A percentile compares a stretch with the other conserved stretches of the same genome.
phyloP scores from a whole-genome alignment of 2,888 invertebrate genomes.

The Morinoia aosen region DNA sequence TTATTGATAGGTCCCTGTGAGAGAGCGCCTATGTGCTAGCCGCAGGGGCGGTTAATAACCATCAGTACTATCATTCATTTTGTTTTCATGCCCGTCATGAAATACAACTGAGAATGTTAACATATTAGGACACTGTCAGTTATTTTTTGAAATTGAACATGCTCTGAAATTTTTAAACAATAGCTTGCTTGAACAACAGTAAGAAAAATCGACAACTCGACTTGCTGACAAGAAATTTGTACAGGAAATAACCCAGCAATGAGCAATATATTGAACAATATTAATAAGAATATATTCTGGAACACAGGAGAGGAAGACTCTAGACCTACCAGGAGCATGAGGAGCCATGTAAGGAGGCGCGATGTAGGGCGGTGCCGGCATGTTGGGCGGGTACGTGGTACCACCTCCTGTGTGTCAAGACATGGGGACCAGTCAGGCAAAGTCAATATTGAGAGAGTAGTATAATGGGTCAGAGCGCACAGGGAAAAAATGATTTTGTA shows the following conservation, averaged over 20 bases:
- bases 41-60: no score
- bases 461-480: no score
- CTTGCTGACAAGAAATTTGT: not conserved
- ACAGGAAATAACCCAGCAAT: no score
- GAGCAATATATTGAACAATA: not conserved
- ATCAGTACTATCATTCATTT: no score
- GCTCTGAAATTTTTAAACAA: not conserved
- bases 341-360: constrained; percentile 16
- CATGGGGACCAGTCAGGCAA: not conserved
- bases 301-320: not conserved
- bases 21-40: no score
- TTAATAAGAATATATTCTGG: no score
- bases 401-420: not conserved
- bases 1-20: no score
- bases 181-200: not conserved
- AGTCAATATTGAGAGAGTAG: no score
- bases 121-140: not conserved
- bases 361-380: not conserved
- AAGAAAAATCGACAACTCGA: not conserved
- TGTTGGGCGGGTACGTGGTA: not conserved
- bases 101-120: not conserved
- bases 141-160: not conserved
- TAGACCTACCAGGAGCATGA: constrained; percentile 31
- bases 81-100: not conserved
- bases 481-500: no score